Evolutionary conservation across 37 sponge, comb jelly and placozoan species (phyloP), one percentile per base, ranked within the genome.

Genomic region (Beroe ovata): DNA sequence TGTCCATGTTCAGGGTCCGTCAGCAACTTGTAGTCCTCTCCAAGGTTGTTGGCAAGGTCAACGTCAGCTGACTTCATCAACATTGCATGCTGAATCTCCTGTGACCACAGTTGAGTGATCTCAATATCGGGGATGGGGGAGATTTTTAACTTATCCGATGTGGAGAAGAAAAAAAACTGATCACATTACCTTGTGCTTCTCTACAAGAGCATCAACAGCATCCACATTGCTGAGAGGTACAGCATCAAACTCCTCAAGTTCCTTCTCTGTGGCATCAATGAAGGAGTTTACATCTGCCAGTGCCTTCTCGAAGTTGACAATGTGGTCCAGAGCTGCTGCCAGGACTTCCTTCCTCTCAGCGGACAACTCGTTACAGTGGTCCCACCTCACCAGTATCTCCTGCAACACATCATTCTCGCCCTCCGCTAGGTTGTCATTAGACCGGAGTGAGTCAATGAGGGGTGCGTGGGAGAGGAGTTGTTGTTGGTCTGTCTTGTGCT

Each of bases 291-390:
- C 84, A 77, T 42, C 84, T 42, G n/a, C 28, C 23, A 42, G 25
- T 36, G 84, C 28, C 84, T 77, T 77, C 84, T 77, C 84, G 28
- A 77, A 77, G 84, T 77, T 35, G 47, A 39, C n/a, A 35, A 77
- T 77, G 36, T 42, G 84, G 54, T 77, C 54, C 16, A 41, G 41
- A 19, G 84, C 84, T 21, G 28, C 54, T 21, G 84, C 16, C 8
- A 77, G 47, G 1, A 21, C 41, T 26, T 77, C 54, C 84, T 77
- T 77, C 38, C 84, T 77, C 47, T 77, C 84, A 36, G 39, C 84
- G n/a, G 84, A 1, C 54, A 77, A 35, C 54, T 77, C 84, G 54
- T 77, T 77, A 77, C 84, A 77, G 36, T 35, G 41, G 84, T 77
- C 84, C 84, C 84, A 77, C 84, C 38, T 77, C 28, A 21, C 38